Percentiles rank a stretch among this genome's conserved stretches.
Conservation (phyloP, 2,113 vertebrate genomes). For the Strix aluco region DNA sequence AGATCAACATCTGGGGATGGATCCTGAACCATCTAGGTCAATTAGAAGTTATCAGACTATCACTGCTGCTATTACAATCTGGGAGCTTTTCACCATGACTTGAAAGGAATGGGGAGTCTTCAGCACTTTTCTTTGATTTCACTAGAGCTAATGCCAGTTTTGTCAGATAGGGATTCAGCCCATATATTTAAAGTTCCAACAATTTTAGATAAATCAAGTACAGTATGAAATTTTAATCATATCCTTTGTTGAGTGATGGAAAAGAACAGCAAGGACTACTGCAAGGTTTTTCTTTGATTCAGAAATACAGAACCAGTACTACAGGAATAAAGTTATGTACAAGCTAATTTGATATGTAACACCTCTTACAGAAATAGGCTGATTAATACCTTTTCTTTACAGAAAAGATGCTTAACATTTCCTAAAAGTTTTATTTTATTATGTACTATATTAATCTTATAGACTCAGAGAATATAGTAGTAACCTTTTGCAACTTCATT, state of each 20-base stretch:
- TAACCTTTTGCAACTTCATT: neutral
- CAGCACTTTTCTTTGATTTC: neutral
- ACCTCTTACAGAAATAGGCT: neutral
- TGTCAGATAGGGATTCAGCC: neutral
- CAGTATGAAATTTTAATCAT: conserved; percentile 8
- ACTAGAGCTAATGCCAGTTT: neutral
- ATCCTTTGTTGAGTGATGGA: neutral
- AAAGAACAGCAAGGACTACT: neutral
- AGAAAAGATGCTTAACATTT: neutral
- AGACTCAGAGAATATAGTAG: neutral
- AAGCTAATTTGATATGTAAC: neutral
- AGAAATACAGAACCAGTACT: neutral
- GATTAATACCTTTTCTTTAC: neutral
- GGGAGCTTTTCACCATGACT: neutral
- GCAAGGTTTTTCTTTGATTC: neutral
- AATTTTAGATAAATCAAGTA: neutral
- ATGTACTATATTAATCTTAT: neutral
- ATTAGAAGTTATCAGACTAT: neutral
- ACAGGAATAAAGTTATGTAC: neutral
- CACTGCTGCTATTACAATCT: neutral
- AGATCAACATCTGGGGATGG: neutral
- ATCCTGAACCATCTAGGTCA: neutral
- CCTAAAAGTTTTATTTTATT: neutral
- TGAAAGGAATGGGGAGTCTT: neutral
- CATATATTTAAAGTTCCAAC: neutral